These are phyloP conservation scores for Coenobita brevimanus DNA, from an alignment of 1,140 invertebrate genomes.

Conservation along the genomic window DNA sequence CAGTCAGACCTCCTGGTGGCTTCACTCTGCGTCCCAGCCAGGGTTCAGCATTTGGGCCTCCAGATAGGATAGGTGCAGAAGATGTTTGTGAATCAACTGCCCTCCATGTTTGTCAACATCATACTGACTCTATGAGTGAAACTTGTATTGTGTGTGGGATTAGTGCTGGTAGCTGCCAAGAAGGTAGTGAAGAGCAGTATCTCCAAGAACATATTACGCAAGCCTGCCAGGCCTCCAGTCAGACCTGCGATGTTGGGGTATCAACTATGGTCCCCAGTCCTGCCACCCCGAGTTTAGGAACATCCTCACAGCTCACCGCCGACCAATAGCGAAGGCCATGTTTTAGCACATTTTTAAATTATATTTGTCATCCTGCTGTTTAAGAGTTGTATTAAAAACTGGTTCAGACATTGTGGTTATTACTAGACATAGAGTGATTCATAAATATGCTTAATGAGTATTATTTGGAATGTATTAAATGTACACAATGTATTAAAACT, in stretches of 20 bases:
- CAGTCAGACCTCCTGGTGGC: slow-evolving; percentile 79
- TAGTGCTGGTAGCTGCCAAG: slow-evolving; percentile 7
- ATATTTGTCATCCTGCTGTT: slow-evolving; percentile 64
- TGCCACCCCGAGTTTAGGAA: slow-evolving; percentile 42
- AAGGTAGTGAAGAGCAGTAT: slow-evolving; percentile 37
- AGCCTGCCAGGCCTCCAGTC: slow-evolving; percentile 50
- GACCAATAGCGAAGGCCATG: slow-evolving; percentile 66
- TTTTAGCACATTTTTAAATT: slow-evolving; percentile 66
- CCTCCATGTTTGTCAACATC: slow-evolving; percentile 49
- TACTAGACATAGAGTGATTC: slow-evolving; percentile 64
- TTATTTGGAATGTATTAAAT: slow-evolving; percentile 66
- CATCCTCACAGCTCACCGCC: slow-evolving; percentile 53
- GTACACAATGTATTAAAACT: slow-evolving; percentile 65
- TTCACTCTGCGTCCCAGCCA: slow-evolving; percentile 87
- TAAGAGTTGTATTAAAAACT: slow-evolving; percentile 60
- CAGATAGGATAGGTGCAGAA: slow-evolving; percentile 51
- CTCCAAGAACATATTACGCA: slow-evolving; percentile 16
- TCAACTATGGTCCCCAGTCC: slow-evolving; percentile 46
- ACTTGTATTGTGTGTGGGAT: slow-evolving; percentile 42
- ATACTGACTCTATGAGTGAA: slow-evolving; percentile 39
- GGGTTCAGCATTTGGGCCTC: slow-evolving; percentile 86
- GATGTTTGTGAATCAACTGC: slow-evolving; percentile 50
- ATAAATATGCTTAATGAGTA: slow-evolving; percentile 65
- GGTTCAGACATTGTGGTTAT: slow-evolving; percentile 65
- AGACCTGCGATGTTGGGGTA: slow-evolving; percentile 49